These are phyloP conservation scores for Scaptomyza cyrtandrae DNA, from an alignment of 2,888 invertebrate species.

Conservation along the genomic window DNA sequence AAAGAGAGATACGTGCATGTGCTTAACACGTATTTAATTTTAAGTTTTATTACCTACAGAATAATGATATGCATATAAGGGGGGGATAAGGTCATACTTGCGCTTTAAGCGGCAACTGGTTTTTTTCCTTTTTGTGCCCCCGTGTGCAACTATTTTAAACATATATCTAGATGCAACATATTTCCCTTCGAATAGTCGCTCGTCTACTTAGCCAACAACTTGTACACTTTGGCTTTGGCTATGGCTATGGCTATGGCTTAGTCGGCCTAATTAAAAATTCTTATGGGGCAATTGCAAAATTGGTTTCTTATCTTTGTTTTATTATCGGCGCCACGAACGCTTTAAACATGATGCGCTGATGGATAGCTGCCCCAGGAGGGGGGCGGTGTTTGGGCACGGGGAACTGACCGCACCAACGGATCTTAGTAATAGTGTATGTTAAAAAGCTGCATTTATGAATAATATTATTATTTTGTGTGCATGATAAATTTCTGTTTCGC, in stretches of 20 bases:
- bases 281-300: conserved; percentile 79
- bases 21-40: conserved; percentile 77
- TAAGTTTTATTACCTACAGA: conserved; percentile 47
- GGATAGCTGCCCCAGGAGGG: conserved; percentile 67
- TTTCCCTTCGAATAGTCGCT: conserved; percentile 24
- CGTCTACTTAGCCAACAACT: conserved; percentile 11
- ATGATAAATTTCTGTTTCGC: conserved; percentile 76
- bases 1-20: conserved; percentile 35
- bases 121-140: neutral
- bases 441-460: conserved; percentile 78
- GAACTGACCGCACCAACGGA: conserved; percentile 34
- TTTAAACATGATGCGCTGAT: conserved; percentile 80
- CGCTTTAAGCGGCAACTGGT: conserved; percentile 29
- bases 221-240: conserved; percentile 23
- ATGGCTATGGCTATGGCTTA: conserved; percentile 38
- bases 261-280: conserved; percentile 81
- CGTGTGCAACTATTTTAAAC: neutral
- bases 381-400: conserved; percentile 12
- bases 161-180: conserved; percentile 52
- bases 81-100: conserved; percentile 20
- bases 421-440: conserved; percentile 18
- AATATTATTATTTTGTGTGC: conserved; percentile 77
- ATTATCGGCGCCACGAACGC: conserved; percentile 77
- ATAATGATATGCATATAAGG: conserved; percentile 29
- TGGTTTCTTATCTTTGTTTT: conserved; percentile 81